Conservation (phyloP, 2,113 vertebrate species). For the Sakesphorus luctuosus region DNA sequence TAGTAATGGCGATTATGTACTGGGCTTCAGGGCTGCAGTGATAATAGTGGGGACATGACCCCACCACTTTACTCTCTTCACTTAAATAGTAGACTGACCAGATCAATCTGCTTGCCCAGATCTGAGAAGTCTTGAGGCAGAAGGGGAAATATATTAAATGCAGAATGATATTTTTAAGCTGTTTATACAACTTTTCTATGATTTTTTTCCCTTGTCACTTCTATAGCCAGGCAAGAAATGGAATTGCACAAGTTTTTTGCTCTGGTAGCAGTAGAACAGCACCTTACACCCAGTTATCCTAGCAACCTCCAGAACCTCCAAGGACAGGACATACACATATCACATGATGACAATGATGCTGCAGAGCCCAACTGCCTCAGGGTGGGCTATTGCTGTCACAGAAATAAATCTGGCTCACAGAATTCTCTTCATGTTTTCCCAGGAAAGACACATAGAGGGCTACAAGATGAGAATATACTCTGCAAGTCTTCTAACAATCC, state of each 20-base stretch:
- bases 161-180: neutral
- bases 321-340: neutral
- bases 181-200: neutral
- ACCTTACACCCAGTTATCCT: neutral
- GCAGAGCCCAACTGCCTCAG: neutral
- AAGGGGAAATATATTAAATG: neutral
- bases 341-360: neutral
- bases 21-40: neutral
- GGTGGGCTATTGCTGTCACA: neutral
- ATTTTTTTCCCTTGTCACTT: neutral
- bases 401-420: neutral
- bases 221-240: neutral
- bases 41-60: neutral
- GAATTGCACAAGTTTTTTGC: neutral
- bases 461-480: neutral
- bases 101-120: neutral
- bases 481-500: neutral
- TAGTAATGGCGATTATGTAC: accelerated
- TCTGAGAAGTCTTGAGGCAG: neutral
- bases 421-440: neutral
- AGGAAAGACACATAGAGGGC: neutral
- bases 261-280: neutral
- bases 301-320: neutral
- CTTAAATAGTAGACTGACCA: neutral
- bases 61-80: neutral